These are phyloP conservation scores for Eulemur mongoz DNA, from an alignment of 2,797 vertebrate genomes.

Conservation along the genomic window DNA sequence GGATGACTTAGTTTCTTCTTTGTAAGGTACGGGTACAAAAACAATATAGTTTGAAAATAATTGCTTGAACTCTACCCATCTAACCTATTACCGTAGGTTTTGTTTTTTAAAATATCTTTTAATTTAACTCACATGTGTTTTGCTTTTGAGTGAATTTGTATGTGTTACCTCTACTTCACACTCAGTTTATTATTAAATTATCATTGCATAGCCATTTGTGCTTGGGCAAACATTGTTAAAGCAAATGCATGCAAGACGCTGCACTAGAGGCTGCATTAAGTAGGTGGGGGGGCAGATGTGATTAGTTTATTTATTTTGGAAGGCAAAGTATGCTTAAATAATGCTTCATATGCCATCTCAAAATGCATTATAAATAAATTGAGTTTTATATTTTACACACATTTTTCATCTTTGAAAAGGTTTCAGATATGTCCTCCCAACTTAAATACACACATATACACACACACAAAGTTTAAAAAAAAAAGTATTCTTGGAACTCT, in stretches of 20 bases:
- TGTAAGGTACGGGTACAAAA: not conserved
- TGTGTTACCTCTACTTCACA: not conserved
- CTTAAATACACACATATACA: not conserved
- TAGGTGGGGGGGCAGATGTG: not conserved
- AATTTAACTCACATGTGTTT: not conserved
- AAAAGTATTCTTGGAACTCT: slow-evolving; percentile 53
- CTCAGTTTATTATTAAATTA: not conserved
- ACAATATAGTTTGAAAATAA: not conserved
- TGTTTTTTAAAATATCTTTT: not conserved
- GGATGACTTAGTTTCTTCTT: slow-evolving; percentile 34
- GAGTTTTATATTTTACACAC: slow-evolving; percentile 34
- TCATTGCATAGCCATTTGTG: not conserved
- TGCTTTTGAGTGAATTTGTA: not conserved
- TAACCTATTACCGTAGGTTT: not conserved
- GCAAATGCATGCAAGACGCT: not conserved
- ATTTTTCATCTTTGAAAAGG: slow-evolving; percentile 46
- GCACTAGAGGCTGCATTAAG: too few species aligned
- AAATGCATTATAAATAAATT: slow-evolving; percentile 37
- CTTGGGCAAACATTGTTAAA: not conserved
- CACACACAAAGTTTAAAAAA: not conserved
- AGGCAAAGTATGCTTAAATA: not conserved
- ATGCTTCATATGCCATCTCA: not conserved
- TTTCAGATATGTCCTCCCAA: slow-evolving; percentile 44
- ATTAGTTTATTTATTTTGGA: not conserved
- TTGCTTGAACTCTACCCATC: not conserved